Evolutionary conservation across 2,113 vertebrate genomes (phyloP).

Genomic region (Cheirogaleus medius): DNA sequence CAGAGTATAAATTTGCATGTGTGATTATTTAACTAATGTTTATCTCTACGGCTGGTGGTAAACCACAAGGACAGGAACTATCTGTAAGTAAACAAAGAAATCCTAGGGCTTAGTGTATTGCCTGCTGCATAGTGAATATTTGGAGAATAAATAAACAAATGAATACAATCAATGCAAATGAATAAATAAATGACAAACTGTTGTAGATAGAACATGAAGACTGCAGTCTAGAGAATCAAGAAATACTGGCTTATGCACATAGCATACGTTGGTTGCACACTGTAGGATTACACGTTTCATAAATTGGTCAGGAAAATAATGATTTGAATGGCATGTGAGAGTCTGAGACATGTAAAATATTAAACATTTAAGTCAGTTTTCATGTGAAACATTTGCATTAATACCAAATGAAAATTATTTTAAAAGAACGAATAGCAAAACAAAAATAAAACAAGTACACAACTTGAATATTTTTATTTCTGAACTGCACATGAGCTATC

Average conservation of each 20-base stretch:
- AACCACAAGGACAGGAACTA: background rate
- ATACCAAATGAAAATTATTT: background rate
- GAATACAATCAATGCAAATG: background rate
- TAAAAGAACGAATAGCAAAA: background rate
- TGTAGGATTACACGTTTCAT: background rate
- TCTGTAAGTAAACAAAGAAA: background rate
- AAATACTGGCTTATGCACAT: background rate
- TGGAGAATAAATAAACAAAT: background rate
- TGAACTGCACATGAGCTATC: background rate
- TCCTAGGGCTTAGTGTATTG: background rate
- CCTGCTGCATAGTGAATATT: background rate
- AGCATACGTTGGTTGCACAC: fast-evolving
- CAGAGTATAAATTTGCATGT: background rate
- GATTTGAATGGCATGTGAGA: background rate
- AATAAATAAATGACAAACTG: background rate
- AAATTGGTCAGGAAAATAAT: background rate
- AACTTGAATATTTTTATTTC: background rate
- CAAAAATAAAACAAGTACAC: background rate
- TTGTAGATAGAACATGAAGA: background rate
- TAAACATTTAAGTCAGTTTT: background rate
- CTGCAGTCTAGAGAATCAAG: background rate
- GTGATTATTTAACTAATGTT: background rate
- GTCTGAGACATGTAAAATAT: background rate
- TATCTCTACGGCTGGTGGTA: background rate
- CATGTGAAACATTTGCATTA: background rate